Evolutionary conservation across 2,113 vertebrate species (phyloP).

Genomic region (Charina bottae): DNA sequence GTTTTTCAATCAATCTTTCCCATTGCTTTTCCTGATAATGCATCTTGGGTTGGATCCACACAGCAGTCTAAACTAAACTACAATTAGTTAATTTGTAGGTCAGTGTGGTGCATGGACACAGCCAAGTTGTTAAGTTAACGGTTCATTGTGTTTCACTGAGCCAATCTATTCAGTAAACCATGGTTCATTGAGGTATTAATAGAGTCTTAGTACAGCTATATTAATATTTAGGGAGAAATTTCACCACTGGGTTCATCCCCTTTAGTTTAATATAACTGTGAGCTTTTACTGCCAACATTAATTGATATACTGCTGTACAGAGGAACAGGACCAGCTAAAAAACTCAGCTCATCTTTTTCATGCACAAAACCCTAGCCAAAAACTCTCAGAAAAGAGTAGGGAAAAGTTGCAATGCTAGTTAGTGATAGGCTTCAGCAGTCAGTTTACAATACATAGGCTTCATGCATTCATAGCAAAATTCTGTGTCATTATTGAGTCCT

Average conservation of each 20-base stretch:
- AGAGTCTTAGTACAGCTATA: neutral
- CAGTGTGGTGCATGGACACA: neutral
- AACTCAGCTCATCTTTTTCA: no score
- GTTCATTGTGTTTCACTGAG: neutral
- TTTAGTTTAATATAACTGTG: neutral
- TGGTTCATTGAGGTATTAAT: neutral
- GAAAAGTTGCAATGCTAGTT: neutral
- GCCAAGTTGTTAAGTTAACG: neutral
- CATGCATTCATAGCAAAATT: neutral
- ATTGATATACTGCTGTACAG: neutral
- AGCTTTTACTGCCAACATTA: neutral
- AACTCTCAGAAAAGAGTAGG: neutral
- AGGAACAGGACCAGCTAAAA: neutral
- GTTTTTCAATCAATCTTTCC: neutral
- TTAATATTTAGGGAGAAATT: neutral
- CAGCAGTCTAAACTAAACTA: neutral
- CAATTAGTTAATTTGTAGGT: neutral
- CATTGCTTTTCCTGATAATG: neutral
- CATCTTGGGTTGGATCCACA: neutral
- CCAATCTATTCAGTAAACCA: neutral
- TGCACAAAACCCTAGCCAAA: neutral
- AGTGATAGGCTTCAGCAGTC: no score
- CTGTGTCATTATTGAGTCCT: neutral
- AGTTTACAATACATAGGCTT: neutral
- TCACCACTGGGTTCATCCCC: neutral